Evolutionary conservation across 2,888 invertebrate genomes (phyloP), one percentile per base, ranked within the genome.

Genomic region (Rotaria sp.): DNA sequence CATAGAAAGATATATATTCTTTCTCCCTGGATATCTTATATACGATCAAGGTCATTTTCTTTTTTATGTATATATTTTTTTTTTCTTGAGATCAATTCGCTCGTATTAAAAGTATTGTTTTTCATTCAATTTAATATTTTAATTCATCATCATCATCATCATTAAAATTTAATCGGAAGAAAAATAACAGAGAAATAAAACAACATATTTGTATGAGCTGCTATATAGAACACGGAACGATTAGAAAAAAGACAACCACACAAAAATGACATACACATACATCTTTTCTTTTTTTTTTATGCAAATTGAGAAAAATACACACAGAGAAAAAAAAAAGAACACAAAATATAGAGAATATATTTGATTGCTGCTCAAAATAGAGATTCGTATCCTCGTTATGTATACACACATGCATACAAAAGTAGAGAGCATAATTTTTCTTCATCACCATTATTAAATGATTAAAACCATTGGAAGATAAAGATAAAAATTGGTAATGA

Each of bases 131-230:
- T 35, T 38, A 21, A 67, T 35, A 59, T 67, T 67, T 67, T 35
- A 35, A 67, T 67, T 30, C 35, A 67, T 67, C 67, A 67, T 67
- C 67, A 67, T 67, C 30, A 67, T 67, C 67, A 38, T 67, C 67
- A 67, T 67, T 67, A 11, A n/a, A 67, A 67, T 35, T 67, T 67
- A 67, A 35, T 67, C 35, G 67, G 67, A 67, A 67, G 18, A 67
- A 67, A 67, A 67, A 67, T 67, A 67, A 67, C 67, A 67, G 67
- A 67, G 67, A 67, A 67, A 67, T 67, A 35, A 67, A 67, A 67
- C 67, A 67, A 67, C 67, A 67, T 35, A 67, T 67, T 67, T 67
- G 57, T 67, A 67, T 67, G 67, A 67, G 67, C 67, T 67, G 67
- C 30, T 10, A 67, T 67, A 35, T 35, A 67, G 67, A 67, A 67